phyloP scores from a whole-genome alignment of 2,113 vertebrate genomes.

The Thymallus thymallus region DNA sequence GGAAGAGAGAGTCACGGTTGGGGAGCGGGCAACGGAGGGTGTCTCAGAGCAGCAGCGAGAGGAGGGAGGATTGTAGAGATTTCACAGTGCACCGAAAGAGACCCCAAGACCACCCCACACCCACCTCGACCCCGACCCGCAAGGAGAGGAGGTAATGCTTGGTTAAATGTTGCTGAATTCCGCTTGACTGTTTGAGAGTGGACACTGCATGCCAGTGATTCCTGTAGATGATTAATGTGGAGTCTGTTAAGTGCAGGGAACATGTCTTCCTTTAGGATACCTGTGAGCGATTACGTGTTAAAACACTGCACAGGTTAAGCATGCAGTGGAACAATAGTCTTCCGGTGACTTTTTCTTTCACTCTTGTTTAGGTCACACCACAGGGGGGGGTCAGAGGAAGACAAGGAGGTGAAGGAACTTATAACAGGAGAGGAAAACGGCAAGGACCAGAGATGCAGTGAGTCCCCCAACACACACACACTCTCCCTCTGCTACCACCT shows the following conservation, averaged over 20 bases:
- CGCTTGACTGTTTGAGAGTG: too few relatives aligned
- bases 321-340: too few relatives aligned
- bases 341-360: not conserved
- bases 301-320: too few relatives aligned
- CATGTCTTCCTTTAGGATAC: too few relatives aligned
- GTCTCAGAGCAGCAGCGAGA: slow-evolving; percentile 7
- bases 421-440: slow-evolving; percentile 11
- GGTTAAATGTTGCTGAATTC: too few relatives aligned
- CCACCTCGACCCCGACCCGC: not conserved
- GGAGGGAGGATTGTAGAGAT: slow-evolving; percentile 5
- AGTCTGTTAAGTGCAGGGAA: too few relatives aligned
- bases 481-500: not conserved
- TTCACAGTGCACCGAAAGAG: slow-evolving; percentile 16
- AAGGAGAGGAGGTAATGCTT: not conserved
- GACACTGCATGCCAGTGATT: too few relatives aligned
- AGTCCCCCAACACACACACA: slow-evolving; percentile 19
- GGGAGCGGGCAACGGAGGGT: slow-evolving; percentile 7
- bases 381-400: slow-evolving; percentile 13
- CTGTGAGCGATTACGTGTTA: too few relatives aligned
- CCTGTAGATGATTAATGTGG: too few relatives aligned
- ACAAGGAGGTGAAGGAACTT: slow-evolving; percentile 19
- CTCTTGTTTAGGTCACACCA: slow-evolving; percentile 18
- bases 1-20: not conserved
- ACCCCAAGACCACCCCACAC: not conserved
- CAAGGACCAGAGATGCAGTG: slow-evolving; percentile 34